Conservation (phyloP, 2,797 vertebrate species). For the Adrianichthys oophorus region DNA sequence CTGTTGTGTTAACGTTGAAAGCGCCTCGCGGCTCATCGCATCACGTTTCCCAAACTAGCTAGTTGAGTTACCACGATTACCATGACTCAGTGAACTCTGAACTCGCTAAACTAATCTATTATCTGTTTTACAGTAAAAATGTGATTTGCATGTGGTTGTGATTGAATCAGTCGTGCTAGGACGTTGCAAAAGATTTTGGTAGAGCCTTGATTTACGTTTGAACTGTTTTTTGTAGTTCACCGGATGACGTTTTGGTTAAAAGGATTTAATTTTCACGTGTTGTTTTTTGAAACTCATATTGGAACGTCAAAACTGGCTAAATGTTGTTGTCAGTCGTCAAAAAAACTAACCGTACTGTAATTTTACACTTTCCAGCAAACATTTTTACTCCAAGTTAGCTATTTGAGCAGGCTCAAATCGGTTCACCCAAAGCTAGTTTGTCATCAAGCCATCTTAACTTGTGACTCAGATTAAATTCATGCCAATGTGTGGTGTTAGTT, state of each 20-base stretch:
- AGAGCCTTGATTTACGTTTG: not conserved
- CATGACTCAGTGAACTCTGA: not conserved
- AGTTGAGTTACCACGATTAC: slow-evolving; percentile 13
- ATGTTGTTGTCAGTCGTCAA: not conserved
- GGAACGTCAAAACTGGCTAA: not conserved
- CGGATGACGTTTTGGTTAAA: not conserved
- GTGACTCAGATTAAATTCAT: not conserved
- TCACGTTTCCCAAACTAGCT: slow-evolving; percentile 56
- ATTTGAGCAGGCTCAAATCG: slow-evolving; percentile 11
- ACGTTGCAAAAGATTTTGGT: slow-evolving; percentile 6
- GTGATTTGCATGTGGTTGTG: not conserved
- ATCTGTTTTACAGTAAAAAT: not conserved
- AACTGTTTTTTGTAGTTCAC: slow-evolving; percentile 7
- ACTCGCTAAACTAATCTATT: not conserved
- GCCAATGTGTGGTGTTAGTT: not conserved
- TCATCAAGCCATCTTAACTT: slow-evolving; percentile 18
- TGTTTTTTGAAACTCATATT: not conserved
- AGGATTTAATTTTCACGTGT: not conserved
- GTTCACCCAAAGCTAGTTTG: slow-evolving; percentile 3
- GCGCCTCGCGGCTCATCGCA: slow-evolving; percentile 55
- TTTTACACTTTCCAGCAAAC: not conserved
- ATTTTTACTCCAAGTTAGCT: slow-evolving; percentile 11
- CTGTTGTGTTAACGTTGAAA: slow-evolving; percentile 26
- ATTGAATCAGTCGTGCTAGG: no score
- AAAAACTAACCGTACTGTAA: not conserved